phyloP scores from a whole-genome alignment of 2,888 invertebrate species.

The Prosopocoilus inquinatus region DNA sequence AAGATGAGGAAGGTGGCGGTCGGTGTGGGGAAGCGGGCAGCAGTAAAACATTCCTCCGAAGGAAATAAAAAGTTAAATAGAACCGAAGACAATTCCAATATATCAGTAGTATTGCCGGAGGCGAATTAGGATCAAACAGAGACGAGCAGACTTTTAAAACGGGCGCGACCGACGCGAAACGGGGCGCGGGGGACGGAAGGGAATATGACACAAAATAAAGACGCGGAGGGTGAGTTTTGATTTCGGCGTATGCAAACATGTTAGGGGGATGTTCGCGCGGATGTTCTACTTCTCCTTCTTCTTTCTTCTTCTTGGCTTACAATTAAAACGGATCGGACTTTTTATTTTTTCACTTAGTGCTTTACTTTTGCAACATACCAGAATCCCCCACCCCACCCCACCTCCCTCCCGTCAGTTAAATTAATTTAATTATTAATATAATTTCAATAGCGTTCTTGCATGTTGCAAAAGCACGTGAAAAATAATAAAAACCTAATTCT shows the following conservation, averaged over 20 bases:
- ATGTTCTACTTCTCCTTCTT: no score
- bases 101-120: constrained; percentile 27
- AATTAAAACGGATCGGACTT: no score
- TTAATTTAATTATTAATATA: no score
- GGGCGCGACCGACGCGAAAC: not conserved
- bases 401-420: no score
- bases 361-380: no score
- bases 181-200: constrained; percentile 1
- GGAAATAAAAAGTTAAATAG: constrained; percentile 34
- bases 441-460: no score
- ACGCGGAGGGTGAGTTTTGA: constrained; percentile 19
- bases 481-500: no score
- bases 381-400: no score
- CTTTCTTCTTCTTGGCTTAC: no score
- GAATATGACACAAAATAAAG: constrained; percentile 21
- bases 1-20: constrained; percentile 8
- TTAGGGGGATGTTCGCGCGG: constrained; percentile 17
- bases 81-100: constrained; percentile 34
- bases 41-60: constrained; percentile 22
- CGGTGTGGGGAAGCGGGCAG: constrained; percentile 7
- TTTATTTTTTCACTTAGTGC: no score
- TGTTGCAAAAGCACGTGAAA: no score
- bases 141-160: not conserved
- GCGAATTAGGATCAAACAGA: constrained; percentile 21
- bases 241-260: constrained; percentile 23